phyloP scores from a whole-genome alignment of 2,797 vertebrate species.

The Platalea minor region DNA sequence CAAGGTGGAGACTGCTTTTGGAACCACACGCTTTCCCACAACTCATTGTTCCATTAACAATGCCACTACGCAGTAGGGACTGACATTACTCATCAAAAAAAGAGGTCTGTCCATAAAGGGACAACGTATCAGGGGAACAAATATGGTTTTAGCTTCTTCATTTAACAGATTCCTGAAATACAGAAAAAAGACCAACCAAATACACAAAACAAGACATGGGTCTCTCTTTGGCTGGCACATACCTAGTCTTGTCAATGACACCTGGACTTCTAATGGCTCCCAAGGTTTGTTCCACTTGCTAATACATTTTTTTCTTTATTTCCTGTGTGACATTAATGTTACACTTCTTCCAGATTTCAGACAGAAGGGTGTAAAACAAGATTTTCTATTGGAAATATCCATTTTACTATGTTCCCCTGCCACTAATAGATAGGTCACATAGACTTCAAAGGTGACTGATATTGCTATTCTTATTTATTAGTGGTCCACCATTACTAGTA shows the following conservation, averaged over 20 bases:
- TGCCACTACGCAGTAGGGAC: fast-evolving
- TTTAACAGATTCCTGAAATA: neutral
- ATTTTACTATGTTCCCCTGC: neutral
- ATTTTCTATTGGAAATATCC: neutral
- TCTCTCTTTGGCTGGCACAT: neutral
- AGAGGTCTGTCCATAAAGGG: neutral
- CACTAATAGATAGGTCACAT: neutral
- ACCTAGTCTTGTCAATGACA: neutral
- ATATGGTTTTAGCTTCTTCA: neutral
- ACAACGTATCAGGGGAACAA: neutral
- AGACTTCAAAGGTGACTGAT: neutral
- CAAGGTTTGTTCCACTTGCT: neutral
- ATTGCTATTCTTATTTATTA: neutral
- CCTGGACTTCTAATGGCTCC: neutral
- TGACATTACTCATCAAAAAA: neutral
- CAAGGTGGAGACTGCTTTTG: neutral
- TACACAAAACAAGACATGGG: neutral
- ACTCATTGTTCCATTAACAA: neutral
- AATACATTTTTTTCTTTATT: neutral
- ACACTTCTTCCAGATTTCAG: neutral
- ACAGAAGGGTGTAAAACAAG: neutral
- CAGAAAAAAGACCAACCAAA: neutral
- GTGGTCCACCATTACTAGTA: neutral
- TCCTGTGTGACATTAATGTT: neutral
- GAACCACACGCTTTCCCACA: fast-evolving